Evolutionary conservation across 2,888 invertebrate genomes (phyloP).

Genomic region (Maniola hyperantus): DNA sequence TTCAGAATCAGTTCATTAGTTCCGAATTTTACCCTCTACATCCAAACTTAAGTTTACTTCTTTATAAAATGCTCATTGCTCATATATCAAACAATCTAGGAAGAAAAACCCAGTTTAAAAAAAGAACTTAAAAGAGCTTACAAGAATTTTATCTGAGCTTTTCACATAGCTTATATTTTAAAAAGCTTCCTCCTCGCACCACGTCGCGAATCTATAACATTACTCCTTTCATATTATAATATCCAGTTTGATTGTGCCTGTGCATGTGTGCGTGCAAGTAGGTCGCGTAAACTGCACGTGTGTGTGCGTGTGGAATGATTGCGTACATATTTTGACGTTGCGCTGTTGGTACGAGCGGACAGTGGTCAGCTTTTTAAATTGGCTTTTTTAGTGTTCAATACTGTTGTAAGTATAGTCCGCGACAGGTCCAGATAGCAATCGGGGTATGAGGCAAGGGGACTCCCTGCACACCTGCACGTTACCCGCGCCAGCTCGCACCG

Average conservation of each 20-base stretch:
- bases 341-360: slow-evolving; percentile 18
- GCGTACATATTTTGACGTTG: slow-evolving; percentile 25
- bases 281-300: slow-evolving; percentile 27
- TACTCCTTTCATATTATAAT: slow-evolving; percentile 72
- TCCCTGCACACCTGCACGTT: too few relatives aligned
- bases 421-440: too few relatives aligned
- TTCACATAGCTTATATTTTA: slow-evolving; percentile 51
- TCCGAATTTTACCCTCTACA: too few relatives aligned
- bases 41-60: too few relatives aligned
- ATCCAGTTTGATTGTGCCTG: slow-evolving; percentile 63
- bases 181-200: slow-evolving; percentile 64
- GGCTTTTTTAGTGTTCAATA: not conserved
- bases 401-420: too few relatives aligned
- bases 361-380: slow-evolving; percentile 18
- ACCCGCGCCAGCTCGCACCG: too few relatives aligned
- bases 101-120: too few relatives aligned
- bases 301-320: slow-evolving; percentile 46
- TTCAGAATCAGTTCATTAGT: too few relatives aligned
- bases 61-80: too few relatives aligned
- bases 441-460: too few relatives aligned
- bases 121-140: not conserved
- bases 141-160: slow-evolving; percentile 46
- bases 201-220: slow-evolving; percentile 69
- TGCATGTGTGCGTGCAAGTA: slow-evolving; percentile 39
- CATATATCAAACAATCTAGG: too few relatives aligned